Percentiles rank a stretch among this genome's conserved stretches.
Evolutionary conservation across 2,797 vertebrate genomes (phyloP).

Genomic region (Cirrhinus molitorella): DNA sequence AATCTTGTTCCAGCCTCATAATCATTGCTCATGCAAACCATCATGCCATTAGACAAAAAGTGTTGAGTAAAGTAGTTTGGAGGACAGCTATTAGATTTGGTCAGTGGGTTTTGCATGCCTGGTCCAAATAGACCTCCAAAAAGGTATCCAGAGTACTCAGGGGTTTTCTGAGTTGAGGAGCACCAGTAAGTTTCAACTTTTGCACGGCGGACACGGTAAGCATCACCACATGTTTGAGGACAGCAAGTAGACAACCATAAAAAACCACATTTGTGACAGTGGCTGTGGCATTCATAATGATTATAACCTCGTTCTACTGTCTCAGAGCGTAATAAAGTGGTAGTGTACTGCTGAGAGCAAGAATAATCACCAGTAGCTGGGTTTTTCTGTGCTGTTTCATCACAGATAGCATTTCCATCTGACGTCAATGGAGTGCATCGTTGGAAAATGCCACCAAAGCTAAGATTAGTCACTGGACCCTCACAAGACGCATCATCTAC

Average conservation of each 20-base stretch:
- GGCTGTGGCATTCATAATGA: constrained; percentile 74
- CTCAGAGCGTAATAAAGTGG: constrained; percentile 79
- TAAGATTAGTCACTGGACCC: constrained; percentile 84
- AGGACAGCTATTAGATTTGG: constrained; percentile 82
- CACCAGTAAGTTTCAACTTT: constrained; percentile 86
- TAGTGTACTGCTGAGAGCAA: constrained; percentile 76
- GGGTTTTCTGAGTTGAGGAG: constrained; percentile 48
- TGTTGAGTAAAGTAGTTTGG: constrained; percentile 74
- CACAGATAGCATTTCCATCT: constrained; percentile 75
- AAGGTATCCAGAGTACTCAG: constrained; percentile 79
- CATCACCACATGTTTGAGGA: constrained; percentile 75
- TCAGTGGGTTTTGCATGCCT: constrained; percentile 74
- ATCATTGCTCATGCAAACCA: constrained; percentile 85
- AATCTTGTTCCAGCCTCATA: constrained; percentile 78
- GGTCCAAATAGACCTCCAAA: constrained; percentile 89
- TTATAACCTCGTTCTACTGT: constrained; percentile 81
- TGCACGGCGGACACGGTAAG: constrained; percentile 80
- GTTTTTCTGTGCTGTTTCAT: constrained; percentile 82
- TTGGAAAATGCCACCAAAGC: constrained; percentile 89
- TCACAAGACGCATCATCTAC: constrained; percentile 84
- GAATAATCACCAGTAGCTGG: constrained; percentile 81
- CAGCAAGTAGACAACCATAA: constrained; percentile 69
- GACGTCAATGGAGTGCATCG: constrained; percentile 68
- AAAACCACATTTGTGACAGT: constrained; percentile 58
- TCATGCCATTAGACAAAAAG: constrained; percentile 79